A percentile compares a stretch with the other conserved stretches of the same genome.
Conservation (phyloP, 2,797 vertebrate species). For the Sebastes oblongus region DNA sequence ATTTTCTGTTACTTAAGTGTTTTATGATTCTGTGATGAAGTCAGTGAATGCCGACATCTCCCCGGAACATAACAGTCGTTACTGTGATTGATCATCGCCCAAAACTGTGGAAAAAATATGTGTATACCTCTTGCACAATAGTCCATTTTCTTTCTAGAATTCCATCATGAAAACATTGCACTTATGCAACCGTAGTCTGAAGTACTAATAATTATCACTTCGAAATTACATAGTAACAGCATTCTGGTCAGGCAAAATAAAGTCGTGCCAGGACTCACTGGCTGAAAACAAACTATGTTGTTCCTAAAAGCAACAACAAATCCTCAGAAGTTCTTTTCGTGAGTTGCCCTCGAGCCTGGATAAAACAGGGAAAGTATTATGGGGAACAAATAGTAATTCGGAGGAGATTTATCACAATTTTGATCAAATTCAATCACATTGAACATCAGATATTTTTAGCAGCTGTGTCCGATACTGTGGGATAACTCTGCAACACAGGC, state of each 20-base stretch:
- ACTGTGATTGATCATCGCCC: conserved; percentile 13
- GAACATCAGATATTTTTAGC: background rate
- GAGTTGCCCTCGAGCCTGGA: conserved; percentile 1
- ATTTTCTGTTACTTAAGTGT: background rate
- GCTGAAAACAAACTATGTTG: conserved; percentile 24
- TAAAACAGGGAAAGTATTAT: background rate
- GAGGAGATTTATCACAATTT: background rate
- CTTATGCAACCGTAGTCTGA: conserved; percentile 13
- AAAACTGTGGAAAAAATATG: conserved; percentile 8
- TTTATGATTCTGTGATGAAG: conserved; percentile 16
- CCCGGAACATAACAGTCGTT: background rate
- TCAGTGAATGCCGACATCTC: conserved; percentile 9
- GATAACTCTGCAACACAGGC: conserved; percentile 4
- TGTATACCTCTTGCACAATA: conserved; percentile 20
- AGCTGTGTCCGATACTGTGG: conserved; percentile 9
- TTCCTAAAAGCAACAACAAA: conserved; percentile 18
- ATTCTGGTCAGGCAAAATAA: conserved; percentile 24
- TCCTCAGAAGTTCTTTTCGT: background rate
- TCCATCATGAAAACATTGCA: conserved; percentile 11
- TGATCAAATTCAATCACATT: background rate
- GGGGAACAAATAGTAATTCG: background rate
- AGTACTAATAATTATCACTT: conserved; percentile 38
- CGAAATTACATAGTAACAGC: conserved; percentile 14
- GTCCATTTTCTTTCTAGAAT: background rate
- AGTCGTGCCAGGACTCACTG: conserved; percentile 21